Evolutionary conservation across 2,113 vertebrate genomes (phyloP).

Genomic region (Bubo bubo): DNA sequence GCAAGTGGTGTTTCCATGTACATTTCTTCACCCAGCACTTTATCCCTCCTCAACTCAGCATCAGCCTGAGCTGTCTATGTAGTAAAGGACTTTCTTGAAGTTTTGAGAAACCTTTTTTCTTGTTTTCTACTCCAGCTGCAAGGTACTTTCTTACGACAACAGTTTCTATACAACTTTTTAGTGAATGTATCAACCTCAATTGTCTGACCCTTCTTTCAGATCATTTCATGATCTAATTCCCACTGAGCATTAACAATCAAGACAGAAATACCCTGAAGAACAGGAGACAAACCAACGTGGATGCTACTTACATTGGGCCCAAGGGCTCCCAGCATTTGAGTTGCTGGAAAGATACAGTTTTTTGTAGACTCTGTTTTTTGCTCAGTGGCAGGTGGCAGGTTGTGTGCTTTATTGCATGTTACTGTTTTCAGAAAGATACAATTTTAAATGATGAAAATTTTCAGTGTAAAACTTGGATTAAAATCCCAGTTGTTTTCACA

Average conservation of each 20-base stretch:
- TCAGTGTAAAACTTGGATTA: neutral
- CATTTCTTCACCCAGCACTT: neutral
- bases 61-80: neutral
- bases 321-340: neutral
- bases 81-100: neutral
- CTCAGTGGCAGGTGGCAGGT: neutral
- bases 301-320: neutral
- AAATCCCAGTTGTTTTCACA: neutral
- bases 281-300: neutral
- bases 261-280: neutral
- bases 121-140: neutral
- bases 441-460: neutral
- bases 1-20: neutral
- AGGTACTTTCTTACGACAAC: neutral
- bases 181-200: neutral
- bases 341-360: neutral
- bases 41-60: neutral
- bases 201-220: neutral
- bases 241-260: neutral
- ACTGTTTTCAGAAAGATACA: neutral
- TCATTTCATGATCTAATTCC: neutral
- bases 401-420: neutral
- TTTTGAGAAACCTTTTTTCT: neutral
- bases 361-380: neutral
- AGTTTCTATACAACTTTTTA: neutral